Evolutionary conservation across 2,113 vertebrate species (phyloP).

Genomic region (Brachyhypopomus gauderio): DNA sequence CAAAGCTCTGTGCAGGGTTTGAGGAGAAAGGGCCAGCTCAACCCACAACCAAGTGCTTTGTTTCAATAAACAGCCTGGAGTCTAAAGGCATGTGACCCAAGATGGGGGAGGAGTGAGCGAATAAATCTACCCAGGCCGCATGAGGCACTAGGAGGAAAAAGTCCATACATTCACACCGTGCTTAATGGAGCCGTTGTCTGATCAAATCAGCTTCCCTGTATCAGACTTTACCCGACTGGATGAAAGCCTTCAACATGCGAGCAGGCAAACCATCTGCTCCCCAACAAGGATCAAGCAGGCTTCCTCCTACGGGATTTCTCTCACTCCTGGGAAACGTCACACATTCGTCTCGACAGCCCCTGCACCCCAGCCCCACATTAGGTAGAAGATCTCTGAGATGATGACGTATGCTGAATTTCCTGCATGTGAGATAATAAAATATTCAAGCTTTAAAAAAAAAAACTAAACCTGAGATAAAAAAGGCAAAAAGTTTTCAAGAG

Average conservation of each 20-base stretch:
- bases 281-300: neutral
- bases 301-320: neutral
- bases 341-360: neutral
- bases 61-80: constrained; percentile 18
- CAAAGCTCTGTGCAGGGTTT: constrained; percentile 1
- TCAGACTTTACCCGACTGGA: constrained; percentile 24
- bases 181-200: constrained; percentile 44
- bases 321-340: neutral
- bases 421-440: neutral
- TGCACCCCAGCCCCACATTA: too few species aligned
- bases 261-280: constrained; percentile 29
- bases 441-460: neutral
- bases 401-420: neutral
- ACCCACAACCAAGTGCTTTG: constrained; percentile 11
- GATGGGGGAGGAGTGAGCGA: constrained; percentile 7
- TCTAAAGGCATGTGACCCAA: constrained; percentile 15
- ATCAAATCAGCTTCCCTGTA: constrained; percentile 30
- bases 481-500: neutral
- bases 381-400: neutral
- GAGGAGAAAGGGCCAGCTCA: neutral
- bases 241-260: constrained; percentile 35
- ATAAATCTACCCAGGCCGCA: constrained; percentile 25
- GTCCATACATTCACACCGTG: constrained; percentile 20
- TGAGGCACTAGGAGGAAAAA: constrained; percentile 11
- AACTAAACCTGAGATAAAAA: constrained; percentile 12